These are phyloP conservation scores for Dorcus hopei DNA, from an alignment of 2,888 invertebrate species.

Conservation along the genomic window DNA sequence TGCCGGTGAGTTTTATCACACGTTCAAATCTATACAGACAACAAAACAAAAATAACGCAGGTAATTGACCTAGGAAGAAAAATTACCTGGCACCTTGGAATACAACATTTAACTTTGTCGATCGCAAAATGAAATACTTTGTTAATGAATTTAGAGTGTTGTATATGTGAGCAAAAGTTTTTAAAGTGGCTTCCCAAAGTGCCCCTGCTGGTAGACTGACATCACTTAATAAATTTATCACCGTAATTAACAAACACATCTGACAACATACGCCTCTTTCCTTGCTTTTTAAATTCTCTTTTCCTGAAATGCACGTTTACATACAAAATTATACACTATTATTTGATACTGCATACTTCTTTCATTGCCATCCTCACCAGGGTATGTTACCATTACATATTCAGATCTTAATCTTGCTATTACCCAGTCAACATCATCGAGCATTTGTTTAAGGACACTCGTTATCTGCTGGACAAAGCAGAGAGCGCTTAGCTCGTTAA, in stretches of 20 bases:
- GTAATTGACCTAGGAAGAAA: not conserved
- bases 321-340: not conserved
- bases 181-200: slow-evolving; percentile 56
- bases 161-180: slow-evolving; percentile 56
- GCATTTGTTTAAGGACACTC: slow-evolving; percentile 41
- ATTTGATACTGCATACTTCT: slow-evolving; percentile 34
- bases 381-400: slow-evolving; percentile 38
- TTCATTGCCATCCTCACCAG: slow-evolving; percentile 36
- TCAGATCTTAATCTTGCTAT: slow-evolving; percentile 46
- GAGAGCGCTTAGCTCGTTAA: slow-evolving; percentile 43
- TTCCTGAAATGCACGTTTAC: slow-evolving; percentile 36
- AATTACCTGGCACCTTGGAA: slow-evolving; percentile 54
- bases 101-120: slow-evolving; percentile 49
- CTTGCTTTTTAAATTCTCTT: slow-evolving; percentile 51
- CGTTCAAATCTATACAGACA: slow-evolving; percentile 52
- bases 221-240: slow-evolving; percentile 53
- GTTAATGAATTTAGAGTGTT: slow-evolving; percentile 55
- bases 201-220: slow-evolving; percentile 53
- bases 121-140: slow-evolving; percentile 57
- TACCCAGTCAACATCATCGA: slow-evolving; percentile 49
- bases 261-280: slow-evolving; percentile 60
- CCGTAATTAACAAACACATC: slow-evolving; percentile 54
- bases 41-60: not conserved
- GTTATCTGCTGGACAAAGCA: slow-evolving; percentile 46
- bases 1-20: slow-evolving; percentile 58